These are phyloP conservation scores for Nebria ingens DNA, from an alignment of 1,140 invertebrate species.

Conservation along the genomic window DNA sequence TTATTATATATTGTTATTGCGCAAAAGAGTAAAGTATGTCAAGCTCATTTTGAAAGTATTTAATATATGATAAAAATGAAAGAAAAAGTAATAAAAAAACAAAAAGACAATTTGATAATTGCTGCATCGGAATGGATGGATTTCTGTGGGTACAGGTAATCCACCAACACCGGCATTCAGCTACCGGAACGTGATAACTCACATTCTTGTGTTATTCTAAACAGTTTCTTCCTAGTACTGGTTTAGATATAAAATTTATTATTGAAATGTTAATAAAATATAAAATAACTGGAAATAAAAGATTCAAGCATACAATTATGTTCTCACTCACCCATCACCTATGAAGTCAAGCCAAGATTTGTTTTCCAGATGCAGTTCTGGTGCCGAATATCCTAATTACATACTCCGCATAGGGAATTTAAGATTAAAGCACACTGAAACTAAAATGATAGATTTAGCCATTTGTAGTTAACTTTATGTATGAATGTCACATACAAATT, in stretches of 20 bases:
- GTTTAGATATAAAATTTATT: conserved; percentile 9
- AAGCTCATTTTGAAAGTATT: conserved; percentile 7
- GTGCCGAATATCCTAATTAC: background rate
- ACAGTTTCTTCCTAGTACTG: conserved; percentile 8
- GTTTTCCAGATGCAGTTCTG: background rate
- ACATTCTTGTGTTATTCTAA: conserved; percentile 9
- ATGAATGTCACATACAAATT: background rate
- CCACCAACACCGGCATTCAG: background rate
- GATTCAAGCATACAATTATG: conserved; percentile 3
- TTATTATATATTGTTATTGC: conserved; percentile 9
- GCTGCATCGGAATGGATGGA: background rate
- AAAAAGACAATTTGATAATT: conserved; percentile 5
- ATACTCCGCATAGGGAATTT: too few species aligned
- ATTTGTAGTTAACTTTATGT: background rate
- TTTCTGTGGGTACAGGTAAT: background rate
- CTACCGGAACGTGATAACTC: conserved; percentile 1
- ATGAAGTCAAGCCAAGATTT: too few species aligned
- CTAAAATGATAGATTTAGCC: too few species aligned
- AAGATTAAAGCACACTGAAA: too few species aligned
- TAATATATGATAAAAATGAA: background rate
- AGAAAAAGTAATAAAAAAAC: background rate
- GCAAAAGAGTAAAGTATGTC: conserved; percentile 6
- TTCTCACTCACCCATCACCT: background rate
- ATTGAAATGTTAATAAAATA: conserved; percentile 9
- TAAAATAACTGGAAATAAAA: conserved; percentile 5